Evolutionary conservation across 2,113 vertebrate genomes (phyloP).

Genomic region (Campylorhamphus procurvoides): DNA sequence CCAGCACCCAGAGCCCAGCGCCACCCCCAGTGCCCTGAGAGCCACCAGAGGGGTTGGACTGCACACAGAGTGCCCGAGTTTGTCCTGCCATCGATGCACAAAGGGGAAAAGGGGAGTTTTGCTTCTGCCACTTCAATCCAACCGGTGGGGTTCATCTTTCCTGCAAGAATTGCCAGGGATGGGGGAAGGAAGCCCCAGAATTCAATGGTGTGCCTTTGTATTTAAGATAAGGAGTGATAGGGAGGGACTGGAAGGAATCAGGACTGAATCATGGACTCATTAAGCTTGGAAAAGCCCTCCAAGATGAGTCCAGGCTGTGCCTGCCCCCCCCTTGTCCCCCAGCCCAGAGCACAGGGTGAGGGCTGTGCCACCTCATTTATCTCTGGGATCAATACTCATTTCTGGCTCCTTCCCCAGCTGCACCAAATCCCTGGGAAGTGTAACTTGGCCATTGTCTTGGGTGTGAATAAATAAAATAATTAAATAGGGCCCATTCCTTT

Average conservation of each 20-base stretch:
- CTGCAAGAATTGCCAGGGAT: neutral
- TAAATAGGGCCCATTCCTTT: neutral
- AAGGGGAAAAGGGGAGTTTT: accelerated
- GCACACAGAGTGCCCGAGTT: accelerated
- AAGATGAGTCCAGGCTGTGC: too few species aligned
- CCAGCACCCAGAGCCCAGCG: neutral
- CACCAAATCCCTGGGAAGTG: neutral
- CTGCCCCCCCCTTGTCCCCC: neutral
- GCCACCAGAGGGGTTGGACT: too few species aligned
- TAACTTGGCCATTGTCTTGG: neutral
- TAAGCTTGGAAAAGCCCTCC: neutral
- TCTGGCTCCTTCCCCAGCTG: neutral
- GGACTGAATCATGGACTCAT: neutral
- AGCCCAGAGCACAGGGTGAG: neutral
- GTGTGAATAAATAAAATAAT: neutral
- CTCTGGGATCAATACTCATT: neutral
- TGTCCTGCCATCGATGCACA: neutral
- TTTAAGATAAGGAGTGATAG: neutral
- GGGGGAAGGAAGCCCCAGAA: neutral
- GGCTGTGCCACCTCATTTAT: neutral
- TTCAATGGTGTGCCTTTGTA: accelerated
- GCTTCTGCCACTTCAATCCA: accelerated
- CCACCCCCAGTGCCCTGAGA: neutral
- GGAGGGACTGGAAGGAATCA: neutral
- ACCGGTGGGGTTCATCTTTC: accelerated